phyloP scores from a whole-genome alignment of 1,140 invertebrate genomes.

The Drosophila lowei region DNA sequence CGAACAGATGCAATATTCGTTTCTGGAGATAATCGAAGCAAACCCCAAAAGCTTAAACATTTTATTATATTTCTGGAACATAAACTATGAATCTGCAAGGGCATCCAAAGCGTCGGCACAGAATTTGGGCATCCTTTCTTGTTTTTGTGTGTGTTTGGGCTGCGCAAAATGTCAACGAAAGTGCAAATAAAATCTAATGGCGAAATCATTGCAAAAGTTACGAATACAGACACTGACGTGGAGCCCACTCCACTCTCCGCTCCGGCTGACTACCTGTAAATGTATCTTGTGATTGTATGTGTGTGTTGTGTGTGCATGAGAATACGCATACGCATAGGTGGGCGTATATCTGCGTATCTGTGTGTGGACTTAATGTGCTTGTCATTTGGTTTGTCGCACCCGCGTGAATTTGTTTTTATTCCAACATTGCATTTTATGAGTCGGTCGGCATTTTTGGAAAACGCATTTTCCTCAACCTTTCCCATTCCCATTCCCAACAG shows the following conservation, averaged over 20 bases:
- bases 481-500: background rate
- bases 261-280: background rate
- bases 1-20: no score
- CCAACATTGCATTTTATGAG: slow-evolving; percentile 78
- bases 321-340: slow-evolving; percentile 14
- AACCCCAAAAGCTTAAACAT: no score
- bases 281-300: background rate
- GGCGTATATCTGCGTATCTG: slow-evolving; percentile 18
- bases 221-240: slow-evolving; percentile 32
- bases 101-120: slow-evolving; percentile 4
- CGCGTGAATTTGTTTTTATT: slow-evolving; percentile 80
- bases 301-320: background rate
- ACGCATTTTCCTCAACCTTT: slow-evolving; percentile 44
- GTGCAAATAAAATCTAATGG: slow-evolving; percentile 80
- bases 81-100: background rate
- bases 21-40: no score
- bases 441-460: slow-evolving; percentile 58
- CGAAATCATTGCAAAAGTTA: slow-evolving; percentile 75
- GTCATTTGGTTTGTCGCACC: slow-evolving; percentile 79
- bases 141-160: slow-evolving; percentile 48
- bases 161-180: slow-evolving; percentile 78
- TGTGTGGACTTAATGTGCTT: slow-evolving; percentile 63
- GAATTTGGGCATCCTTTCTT: slow-evolving; percentile 16
- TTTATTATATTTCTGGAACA: no score
- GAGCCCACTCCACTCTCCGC: background rate